Evolutionary conservation across 2,797 vertebrate species (phyloP).

Genomic region (Rhynchonycteris naso): DNA sequence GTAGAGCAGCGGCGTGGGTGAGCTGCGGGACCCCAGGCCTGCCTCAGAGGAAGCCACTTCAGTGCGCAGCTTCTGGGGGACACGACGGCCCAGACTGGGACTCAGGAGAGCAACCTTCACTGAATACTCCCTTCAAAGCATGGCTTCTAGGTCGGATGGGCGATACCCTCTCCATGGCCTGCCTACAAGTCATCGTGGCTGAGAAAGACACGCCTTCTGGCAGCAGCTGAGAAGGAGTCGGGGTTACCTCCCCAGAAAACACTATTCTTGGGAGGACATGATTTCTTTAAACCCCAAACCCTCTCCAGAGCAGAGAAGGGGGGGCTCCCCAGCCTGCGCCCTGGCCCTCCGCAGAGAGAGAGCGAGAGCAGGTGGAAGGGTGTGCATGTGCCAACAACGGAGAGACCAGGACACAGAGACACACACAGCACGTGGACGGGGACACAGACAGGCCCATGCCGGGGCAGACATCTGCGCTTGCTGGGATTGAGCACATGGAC

Average conservation of each 20-base stretch:
- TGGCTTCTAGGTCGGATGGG: background rate
- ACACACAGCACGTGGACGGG: background rate
- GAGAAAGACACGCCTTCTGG: background rate
- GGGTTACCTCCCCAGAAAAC: background rate
- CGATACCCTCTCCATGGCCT: background rate
- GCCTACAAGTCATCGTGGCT: background rate
- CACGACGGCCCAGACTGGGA: background rate
- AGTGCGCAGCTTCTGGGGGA: background rate
- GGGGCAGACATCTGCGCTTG: background rate
- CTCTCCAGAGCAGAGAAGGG: background rate
- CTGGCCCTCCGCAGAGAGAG: background rate
- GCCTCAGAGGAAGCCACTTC: background rate
- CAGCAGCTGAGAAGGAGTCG: background rate
- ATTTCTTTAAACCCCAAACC: background rate
- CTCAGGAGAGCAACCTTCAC: background rate
- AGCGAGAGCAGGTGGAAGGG: background rate
- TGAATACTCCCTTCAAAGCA: background rate
- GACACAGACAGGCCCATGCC: background rate
- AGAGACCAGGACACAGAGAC: background rate
- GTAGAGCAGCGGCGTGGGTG: background rate
- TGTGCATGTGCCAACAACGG: background rate
- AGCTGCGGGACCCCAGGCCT: background rate
- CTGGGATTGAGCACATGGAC: fast-evolving
- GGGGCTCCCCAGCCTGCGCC: background rate
- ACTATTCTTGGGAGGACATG: background rate